Percentiles rank a stretch among this genome's conserved stretches.
Conservation (phyloP, 2,888 invertebrate species). For the Cactoblastis cactorum region DNA sequence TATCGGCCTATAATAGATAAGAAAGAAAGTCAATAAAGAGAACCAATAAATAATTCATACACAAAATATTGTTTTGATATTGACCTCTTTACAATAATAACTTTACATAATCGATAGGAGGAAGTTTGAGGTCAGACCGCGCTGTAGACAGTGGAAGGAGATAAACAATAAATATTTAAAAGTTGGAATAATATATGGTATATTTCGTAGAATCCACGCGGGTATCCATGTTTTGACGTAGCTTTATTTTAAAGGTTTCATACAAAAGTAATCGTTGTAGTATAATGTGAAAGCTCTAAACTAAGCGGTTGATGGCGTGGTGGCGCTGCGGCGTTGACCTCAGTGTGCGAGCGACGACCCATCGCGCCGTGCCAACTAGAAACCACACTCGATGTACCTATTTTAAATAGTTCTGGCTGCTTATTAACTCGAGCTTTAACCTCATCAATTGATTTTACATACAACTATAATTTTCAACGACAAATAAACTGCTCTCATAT, state of each 20-base stretch:
- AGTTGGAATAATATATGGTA: background rate
- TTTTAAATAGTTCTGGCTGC: slow-evolving; percentile 3
- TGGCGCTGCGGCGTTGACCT: slow-evolving; percentile 65
- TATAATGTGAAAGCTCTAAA: slow-evolving; percentile 43
- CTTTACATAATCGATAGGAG: slow-evolving; percentile 35
- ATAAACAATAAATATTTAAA: slow-evolving; percentile 21
- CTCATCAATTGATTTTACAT: background rate
- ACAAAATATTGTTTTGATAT: slow-evolving; percentile 63
- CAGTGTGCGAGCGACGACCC: slow-evolving; percentile 67
- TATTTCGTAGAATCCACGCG: background rate
- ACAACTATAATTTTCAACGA: background rate
- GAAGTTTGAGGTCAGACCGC: slow-evolving; percentile 23
- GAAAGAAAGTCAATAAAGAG: slow-evolving; percentile 66
- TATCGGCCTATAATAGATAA: slow-evolving; percentile 68
- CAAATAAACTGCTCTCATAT: no score
- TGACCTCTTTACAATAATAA: slow-evolving; percentile 53
- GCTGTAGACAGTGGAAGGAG: slow-evolving; percentile 1
- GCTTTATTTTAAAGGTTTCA: no score
- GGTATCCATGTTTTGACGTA: background rate
- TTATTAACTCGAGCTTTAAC: background rate
- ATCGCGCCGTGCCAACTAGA: slow-evolving; percentile 33
- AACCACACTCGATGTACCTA: slow-evolving; percentile 28
- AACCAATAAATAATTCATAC: slow-evolving; percentile 62
- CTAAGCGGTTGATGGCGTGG: slow-evolving; percentile 20
- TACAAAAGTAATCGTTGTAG: background rate